Percentiles rank a stretch among this genome's conserved stretches.
These are phyloP conservation scores for Apus apus DNA, from an alignment of 2,113 vertebrate genomes.

Conservation along the genomic window DNA sequence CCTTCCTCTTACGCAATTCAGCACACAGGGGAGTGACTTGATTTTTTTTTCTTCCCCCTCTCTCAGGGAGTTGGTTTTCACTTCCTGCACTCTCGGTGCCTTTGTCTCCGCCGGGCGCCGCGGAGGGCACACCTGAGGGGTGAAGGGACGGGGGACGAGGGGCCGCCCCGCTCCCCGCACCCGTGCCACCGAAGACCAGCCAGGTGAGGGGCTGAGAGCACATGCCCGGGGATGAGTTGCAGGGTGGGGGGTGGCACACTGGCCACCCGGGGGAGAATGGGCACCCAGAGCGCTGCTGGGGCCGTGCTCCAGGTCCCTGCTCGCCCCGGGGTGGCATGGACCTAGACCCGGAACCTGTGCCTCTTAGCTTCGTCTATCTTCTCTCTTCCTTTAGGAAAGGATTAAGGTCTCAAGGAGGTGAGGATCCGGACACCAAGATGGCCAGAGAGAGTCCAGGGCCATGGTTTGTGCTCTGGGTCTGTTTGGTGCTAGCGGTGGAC, in stretches of 20 bases:
- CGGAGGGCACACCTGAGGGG: neutral
- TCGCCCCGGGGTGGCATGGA: rapidly evolving
- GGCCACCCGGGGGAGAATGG: rapidly evolving
- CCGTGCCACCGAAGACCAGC: conserved; percentile 51
- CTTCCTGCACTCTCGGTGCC: neutral
- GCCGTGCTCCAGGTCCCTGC: rapidly evolving
- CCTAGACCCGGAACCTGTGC: neutral
- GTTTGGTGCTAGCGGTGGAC: neutral
- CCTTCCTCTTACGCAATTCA: conserved; percentile 22
- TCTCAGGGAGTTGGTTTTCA: neutral
- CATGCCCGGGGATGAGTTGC: neutral
- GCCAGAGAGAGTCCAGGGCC: neutral
- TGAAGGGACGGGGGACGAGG: neutral
- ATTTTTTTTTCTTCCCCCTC: neutral
- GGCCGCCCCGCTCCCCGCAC: neutral
- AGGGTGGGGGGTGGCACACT: neutral
- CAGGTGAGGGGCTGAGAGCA: neutral
- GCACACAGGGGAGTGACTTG: conserved; percentile 20
- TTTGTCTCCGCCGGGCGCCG: neutral
- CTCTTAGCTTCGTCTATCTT: neutral
- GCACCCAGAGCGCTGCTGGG: rapidly evolving
- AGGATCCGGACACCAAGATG: neutral
- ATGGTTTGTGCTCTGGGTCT: neutral
- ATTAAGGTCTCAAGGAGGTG: neutral
- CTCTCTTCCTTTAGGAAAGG: conserved; percentile 9